Conservation (phyloP, 1,140 invertebrate genomes). For the Drosophila bifasciata region DNA sequence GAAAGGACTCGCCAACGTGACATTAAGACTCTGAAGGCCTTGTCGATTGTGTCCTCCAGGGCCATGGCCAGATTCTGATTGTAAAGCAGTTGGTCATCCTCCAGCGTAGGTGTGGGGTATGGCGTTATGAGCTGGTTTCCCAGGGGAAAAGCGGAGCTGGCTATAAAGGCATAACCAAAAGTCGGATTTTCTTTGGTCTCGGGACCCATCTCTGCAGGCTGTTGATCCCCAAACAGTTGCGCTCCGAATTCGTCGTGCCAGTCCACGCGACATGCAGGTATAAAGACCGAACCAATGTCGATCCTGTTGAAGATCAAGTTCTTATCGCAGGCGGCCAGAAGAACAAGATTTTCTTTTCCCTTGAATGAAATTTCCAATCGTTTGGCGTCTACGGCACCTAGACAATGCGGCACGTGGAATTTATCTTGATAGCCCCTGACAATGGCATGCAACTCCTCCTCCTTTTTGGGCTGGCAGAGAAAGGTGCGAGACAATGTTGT, state of each 20-base stretch:
- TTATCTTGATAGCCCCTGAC: background rate
- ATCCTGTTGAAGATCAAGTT: conserved; percentile 13
- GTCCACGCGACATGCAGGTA: background rate
- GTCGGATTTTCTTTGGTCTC: no score
- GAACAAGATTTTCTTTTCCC: conserved; percentile 5
- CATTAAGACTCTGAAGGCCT: conserved; percentile 22
- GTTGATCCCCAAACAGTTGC: background rate
- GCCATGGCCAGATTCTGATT: conserved; percentile 7
- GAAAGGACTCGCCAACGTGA: conserved; percentile 23
- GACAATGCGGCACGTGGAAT: conserved; percentile 14
- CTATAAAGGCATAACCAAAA: conserved; percentile 6
- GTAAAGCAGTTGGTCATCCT: background rate
- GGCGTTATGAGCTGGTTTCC: conserved; percentile 5
- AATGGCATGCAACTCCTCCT: conserved; percentile 4
- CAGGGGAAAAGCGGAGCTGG: conserved; percentile 6
- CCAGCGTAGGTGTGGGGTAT: background rate
- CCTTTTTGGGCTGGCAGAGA: background rate
- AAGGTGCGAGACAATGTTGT: conserved; percentile 1
- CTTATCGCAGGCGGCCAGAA: conserved; percentile 20
- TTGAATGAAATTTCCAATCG: conserved; percentile 11
- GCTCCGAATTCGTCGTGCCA: conserved; percentile 21
- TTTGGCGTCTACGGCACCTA: conserved; percentile 18
- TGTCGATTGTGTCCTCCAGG: conserved; percentile 11
- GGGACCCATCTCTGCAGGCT: background rate
- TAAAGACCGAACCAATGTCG: conserved; percentile 4